Conservation (phyloP, 1,140 invertebrate genomes). For the Panagrolaimus sp. region DNA sequence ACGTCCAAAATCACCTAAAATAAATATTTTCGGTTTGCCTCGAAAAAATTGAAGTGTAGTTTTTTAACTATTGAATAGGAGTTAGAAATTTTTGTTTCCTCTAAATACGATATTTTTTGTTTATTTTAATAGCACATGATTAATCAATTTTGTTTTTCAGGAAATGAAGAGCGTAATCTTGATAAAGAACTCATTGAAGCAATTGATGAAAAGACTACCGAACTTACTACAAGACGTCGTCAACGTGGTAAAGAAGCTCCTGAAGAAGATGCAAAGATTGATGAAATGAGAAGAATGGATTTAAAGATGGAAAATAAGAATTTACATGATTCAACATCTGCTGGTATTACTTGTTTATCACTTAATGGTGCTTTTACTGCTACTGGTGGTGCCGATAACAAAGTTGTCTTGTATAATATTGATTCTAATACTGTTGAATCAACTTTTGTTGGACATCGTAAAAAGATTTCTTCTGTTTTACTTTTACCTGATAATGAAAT, state of each 20-base stretch:
- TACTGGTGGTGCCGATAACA: slow-evolving; percentile 93
- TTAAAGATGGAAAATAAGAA: slow-evolving; percentile 9
- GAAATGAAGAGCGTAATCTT: slow-evolving; percentile 84
- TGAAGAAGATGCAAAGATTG: slow-evolving; percentile 66
- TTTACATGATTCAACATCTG: slow-evolving; percentile 84
- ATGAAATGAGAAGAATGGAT: not conserved
- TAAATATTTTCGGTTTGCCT: too few species aligned
- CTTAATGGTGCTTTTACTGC: slow-evolving; percentile 59
- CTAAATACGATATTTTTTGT: too few species aligned
- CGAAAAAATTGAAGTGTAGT: too few species aligned
- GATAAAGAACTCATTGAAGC: slow-evolving; percentile 73
- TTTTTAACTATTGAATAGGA: too few species aligned
- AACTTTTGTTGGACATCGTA: slow-evolving; percentile 82
- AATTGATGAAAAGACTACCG: slow-evolving; percentile 65
- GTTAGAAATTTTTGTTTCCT: too few species aligned
- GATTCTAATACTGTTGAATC: slow-evolving; percentile 92
- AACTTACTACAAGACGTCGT: slow-evolving; percentile 49
- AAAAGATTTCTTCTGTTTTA: slow-evolving; percentile 91
- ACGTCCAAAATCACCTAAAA: too few species aligned
- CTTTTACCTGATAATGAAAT: slow-evolving; percentile 69
- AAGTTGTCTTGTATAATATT: slow-evolving; percentile 95
- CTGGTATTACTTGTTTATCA: slow-evolving; percentile 90
- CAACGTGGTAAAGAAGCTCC: slow-evolving; percentile 24
- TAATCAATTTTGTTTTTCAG: too few species aligned
- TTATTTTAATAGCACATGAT: too few species aligned